Conservation (phyloP, 2,888 invertebrate species). For the Melieria omissa region DNA sequence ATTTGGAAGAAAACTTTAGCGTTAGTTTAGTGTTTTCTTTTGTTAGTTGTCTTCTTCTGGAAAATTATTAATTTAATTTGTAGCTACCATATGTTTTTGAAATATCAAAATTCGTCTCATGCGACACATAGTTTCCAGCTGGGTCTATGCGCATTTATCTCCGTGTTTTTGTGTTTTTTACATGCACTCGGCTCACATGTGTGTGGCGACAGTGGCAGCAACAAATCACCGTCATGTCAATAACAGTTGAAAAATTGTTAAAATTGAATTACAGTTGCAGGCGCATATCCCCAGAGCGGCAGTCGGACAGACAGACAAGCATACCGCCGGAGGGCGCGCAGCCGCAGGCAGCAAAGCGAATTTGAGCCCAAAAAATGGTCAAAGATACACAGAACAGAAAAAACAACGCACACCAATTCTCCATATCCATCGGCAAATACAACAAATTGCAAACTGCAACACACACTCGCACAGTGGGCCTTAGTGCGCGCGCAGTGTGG, state of each 20-base stretch:
- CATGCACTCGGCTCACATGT: neutral
- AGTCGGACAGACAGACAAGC: neutral
- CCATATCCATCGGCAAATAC: slow-evolving; percentile 20
- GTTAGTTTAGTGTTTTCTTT: too few species aligned
- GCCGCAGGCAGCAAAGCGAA: neutral
- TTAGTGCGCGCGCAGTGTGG: neutral
- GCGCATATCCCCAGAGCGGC: slow-evolving; percentile 37
- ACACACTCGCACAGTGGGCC: neutral
- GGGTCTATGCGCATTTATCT: too few species aligned
- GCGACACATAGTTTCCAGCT: too few species aligned
- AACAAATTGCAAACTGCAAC: slow-evolving; percentile 29
- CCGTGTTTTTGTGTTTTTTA: too few species aligned
- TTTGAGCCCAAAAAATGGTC: slow-evolving; percentile 1
- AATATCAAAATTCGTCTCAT: too few species aligned
- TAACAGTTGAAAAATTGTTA: slow-evolving; percentile 65
- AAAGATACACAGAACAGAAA: neutral
- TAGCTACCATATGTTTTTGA: too few species aligned
- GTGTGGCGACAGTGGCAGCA: slow-evolving; percentile 41
- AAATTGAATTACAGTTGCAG: slow-evolving; percentile 60
- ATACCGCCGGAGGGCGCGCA: neutral
- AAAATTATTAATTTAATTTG: too few species aligned
- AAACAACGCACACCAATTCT: neutral
- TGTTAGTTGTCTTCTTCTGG: too few species aligned
- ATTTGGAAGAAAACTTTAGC: too few species aligned
- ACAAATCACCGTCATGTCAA: slow-evolving; percentile 64